Base-by-base conservation (phyloP, 2,888 invertebrate genomes). In the Callosobruchus maculatus region DNA sequence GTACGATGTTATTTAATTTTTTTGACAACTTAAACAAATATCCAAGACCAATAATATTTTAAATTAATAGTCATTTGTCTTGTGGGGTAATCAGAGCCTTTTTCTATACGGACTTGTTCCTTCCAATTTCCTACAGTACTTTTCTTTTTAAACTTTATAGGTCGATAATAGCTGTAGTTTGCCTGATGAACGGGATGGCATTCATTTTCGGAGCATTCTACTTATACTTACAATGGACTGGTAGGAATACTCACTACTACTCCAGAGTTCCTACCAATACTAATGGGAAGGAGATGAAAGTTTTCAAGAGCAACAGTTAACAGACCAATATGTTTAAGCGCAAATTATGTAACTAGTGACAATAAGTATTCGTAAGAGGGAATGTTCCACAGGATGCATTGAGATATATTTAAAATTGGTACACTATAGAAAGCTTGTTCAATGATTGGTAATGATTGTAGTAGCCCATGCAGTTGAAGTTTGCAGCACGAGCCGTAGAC, bases 211-310 rank as follows among this genome's bases (percentile, higher is more conserved):
- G 87, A 70, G 75, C 85, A 9, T 85, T 87, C 84, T 88, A 88
- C 80, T 84, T 89, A 73, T 86, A 86, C 76, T 81, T 88, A 70
- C 88, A 88, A 78, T 88, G 88, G 88, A 83, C 83, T 49, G 87
- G 87, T 76, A 83, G 87, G 21, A 75, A 74, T 66, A 75, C 72
- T 20, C 77, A 77, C 67, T 74, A 72, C 7, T 81, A 80, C 70
- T 73, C 79, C 20, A 78, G 75, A 73, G 78, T 81, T 22, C 79
- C 80, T 0, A 78, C 68, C 22, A 74, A 76, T 0, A 30, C 22
- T 21, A 74, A 72, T n/a, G 70, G 31, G 20, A 22, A 69, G 49
- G 49, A 49, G 49, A 49, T 49, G 49, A 13, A 49, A 49, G 49
- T 49, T 13, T 49, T 49, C 49, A 49, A 49, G 49, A 49, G 49